Percentiles rank a stretch among this genome's conserved stretches.
phyloP scores from a whole-genome alignment of 2,888 invertebrate species.

The Timema podura region DNA sequence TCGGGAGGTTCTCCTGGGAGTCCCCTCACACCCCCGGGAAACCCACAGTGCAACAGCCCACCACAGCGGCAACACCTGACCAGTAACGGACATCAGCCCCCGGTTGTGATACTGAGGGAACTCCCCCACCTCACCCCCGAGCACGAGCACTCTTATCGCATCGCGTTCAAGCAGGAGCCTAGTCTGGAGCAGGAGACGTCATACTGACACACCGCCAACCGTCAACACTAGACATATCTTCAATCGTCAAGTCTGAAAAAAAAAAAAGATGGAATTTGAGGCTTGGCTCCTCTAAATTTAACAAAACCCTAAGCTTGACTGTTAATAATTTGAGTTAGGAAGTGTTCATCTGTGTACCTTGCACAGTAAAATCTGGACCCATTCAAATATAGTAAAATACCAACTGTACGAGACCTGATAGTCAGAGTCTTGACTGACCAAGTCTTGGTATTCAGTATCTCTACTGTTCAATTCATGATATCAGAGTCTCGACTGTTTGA shows the following conservation, averaged over 20 bases:
- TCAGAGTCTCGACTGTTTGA: no score
- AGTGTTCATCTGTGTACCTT: no score
- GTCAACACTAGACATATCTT: background rate
- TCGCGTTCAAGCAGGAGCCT: constrained; percentile 53
- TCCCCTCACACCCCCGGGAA: constrained; percentile 48
- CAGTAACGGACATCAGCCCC: constrained; percentile 38
- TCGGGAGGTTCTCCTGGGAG: constrained; percentile 55
- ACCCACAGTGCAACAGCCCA: constrained; percentile 42
- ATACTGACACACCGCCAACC: constrained; percentile 20
- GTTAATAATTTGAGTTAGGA: no score
- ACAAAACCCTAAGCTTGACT: no score
- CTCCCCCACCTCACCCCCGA: constrained; percentile 24
- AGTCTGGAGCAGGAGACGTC: constrained; percentile 48
- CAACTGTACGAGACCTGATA: no score
- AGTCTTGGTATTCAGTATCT: no score
- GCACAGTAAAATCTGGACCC: no score
- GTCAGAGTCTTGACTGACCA: no score
- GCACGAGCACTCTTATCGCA: constrained; percentile 42
- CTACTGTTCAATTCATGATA: no score
- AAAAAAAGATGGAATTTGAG: background rate
- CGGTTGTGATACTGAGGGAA: constrained; percentile 40
- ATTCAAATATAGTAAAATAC: no score
- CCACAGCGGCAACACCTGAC: constrained; percentile 43
- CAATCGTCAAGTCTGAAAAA: constrained; percentile 3
- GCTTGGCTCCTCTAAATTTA: no score